These are phyloP conservation scores for Brachyistius frenatus DNA, from an alignment of 2,113 vertebrate genomes.

Conservation along the genomic window DNA sequence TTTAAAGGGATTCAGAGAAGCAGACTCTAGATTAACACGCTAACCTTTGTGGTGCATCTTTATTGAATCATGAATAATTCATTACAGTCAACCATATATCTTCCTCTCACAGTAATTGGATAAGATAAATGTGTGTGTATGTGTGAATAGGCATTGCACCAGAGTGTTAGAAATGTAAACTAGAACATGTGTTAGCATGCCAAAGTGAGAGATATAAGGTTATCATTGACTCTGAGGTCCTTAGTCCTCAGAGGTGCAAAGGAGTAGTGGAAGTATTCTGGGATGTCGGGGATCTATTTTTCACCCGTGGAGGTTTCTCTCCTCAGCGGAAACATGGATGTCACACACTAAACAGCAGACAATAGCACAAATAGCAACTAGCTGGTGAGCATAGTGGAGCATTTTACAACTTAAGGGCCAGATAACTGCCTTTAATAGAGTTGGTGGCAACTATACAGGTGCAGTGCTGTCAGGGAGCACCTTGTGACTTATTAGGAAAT, in stretches of 20 bases:
- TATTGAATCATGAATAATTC: slow-evolving; percentile 64
- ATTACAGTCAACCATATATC: slow-evolving; percentile 41
- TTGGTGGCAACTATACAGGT: too few species aligned
- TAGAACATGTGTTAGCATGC: background rate
- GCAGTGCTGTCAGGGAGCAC: too few species aligned
- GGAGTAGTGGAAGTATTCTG: slow-evolving; percentile 7
- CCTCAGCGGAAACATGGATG: background rate
- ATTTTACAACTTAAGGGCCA: too few species aligned
- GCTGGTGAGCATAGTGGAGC: too few species aligned
- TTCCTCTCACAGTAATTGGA: slow-evolving; percentile 36
- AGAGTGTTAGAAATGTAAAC: slow-evolving; percentile 11
- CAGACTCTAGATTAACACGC: slow-evolving; percentile 39
- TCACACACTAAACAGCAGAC: too few species aligned
- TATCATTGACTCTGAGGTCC: background rate
- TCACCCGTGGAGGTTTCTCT: slow-evolving; percentile 22
- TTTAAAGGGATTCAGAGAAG: slow-evolving; percentile 56
- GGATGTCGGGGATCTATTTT: slow-evolving; percentile 9
- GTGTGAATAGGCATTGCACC: slow-evolving; percentile 9
- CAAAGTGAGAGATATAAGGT: background rate
- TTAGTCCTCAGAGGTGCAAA: background rate
- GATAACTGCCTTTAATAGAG: too few species aligned
- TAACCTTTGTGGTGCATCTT: slow-evolving; percentile 55
- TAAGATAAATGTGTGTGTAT: slow-evolving; percentile 4
- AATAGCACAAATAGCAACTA: too few species aligned
- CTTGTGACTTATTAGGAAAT: too few species aligned